Conservation (phyloP, 2,113 vertebrate species). For the Protobothrops mucrosquamatus region DNA sequence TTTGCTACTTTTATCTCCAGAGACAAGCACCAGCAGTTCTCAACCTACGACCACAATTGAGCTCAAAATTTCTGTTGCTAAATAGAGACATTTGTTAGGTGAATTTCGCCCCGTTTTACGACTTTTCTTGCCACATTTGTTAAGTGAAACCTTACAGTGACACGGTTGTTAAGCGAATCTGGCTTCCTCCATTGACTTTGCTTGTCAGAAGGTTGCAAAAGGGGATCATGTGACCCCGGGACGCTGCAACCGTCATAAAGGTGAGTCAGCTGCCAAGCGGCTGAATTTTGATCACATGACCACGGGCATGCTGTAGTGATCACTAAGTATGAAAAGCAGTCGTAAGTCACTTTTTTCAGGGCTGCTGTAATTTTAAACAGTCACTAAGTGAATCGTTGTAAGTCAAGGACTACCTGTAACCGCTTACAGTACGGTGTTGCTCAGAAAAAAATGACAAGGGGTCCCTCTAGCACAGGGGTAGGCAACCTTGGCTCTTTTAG, state of each 20-base stretch:
- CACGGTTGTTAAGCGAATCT: neutral
- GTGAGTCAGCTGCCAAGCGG: neutral
- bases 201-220: neutral
- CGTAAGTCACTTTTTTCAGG: neutral
- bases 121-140: neutral
- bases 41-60: neutral
- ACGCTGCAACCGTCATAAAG: neutral
- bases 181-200: neutral
- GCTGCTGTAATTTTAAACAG: neutral
- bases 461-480: neutral
- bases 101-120: neutral
- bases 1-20: neutral
- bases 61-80: neutral
- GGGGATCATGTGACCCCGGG: neutral
- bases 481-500: no score
- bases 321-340: no score
- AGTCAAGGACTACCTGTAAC: neutral
- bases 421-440: no score
- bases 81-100: no score
- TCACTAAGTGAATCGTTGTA: neutral
- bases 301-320: no score
- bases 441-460: neutral
- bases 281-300: neutral
- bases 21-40: neutral
- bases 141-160: neutral